phyloP scores from a whole-genome alignment of 2,113 vertebrate genomes.

The Malaclemys terrapin region DNA sequence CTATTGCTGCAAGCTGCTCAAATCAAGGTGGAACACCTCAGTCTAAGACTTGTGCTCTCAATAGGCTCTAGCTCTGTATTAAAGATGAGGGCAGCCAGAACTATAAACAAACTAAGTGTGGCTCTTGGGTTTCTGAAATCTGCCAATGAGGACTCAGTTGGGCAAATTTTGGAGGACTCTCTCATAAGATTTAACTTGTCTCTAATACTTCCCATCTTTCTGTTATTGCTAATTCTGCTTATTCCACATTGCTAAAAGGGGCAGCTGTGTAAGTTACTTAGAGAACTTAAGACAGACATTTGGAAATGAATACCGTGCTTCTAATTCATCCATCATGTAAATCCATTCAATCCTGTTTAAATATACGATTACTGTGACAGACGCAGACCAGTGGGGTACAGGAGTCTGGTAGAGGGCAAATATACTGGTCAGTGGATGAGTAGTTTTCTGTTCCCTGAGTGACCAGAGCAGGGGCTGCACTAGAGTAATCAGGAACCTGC shows the following conservation, averaged over 20 bases:
- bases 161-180: neutral
- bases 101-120: neutral
- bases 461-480: no score
- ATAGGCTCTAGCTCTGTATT: neutral
- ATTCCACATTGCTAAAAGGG: neutral
- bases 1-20: neutral
- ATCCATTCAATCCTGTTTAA: slow-evolving; percentile 44
- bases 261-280: neutral
- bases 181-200: neutral
- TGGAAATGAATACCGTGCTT: slow-evolving; percentile 48
- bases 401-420: no score
- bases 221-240: slow-evolving; percentile 26
- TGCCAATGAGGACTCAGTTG: neutral
- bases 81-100: neutral
- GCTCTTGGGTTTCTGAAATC: neutral
- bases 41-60: neutral
- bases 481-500: no score
- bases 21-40: neutral
- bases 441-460: no score
- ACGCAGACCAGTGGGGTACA: no score
- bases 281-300: neutral
- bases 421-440: no score
- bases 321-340: slow-evolving; percentile 42
- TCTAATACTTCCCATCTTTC: neutral
- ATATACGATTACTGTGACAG: slow-evolving; percentile 21